phyloP scores from a whole-genome alignment of 2,113 vertebrate genomes.

The Trematocara zebra region DNA sequence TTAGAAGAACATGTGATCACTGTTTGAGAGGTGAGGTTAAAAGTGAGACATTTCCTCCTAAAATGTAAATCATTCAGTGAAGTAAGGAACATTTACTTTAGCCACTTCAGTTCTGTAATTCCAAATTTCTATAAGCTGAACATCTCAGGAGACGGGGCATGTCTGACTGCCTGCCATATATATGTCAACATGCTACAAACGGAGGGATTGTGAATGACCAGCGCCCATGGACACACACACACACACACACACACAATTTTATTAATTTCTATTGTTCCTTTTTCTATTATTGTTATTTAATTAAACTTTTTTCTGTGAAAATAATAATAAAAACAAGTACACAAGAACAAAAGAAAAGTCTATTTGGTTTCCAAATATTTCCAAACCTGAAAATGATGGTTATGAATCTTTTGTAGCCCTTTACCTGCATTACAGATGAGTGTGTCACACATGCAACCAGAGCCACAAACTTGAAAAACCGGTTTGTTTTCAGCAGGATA shows the following conservation, averaged over 20 bases:
- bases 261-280: neutral
- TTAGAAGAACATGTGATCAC: neutral
- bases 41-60: neutral
- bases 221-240: neutral
- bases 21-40: neutral
- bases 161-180: neutral
- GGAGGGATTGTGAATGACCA: neutral
- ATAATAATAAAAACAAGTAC: neutral
- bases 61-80: neutral
- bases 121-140: neutral
- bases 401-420: neutral
- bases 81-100: neutral
- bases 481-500: neutral
- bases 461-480: constrained; percentile 3
- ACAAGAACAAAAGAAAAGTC: neutral
- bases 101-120: neutral
- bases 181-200: neutral
- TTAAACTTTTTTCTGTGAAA: neutral
- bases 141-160: neutral
- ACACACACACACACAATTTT: neutral
- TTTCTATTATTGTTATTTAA: neutral
- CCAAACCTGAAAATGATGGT: neutral
- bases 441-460: neutral
- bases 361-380: neutral
- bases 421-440: neutral